Percentiles rank a stretch among this genome's conserved stretches.
Conservation (phyloP, 1,140 invertebrate species). For the Conus ventricosus region DNA sequence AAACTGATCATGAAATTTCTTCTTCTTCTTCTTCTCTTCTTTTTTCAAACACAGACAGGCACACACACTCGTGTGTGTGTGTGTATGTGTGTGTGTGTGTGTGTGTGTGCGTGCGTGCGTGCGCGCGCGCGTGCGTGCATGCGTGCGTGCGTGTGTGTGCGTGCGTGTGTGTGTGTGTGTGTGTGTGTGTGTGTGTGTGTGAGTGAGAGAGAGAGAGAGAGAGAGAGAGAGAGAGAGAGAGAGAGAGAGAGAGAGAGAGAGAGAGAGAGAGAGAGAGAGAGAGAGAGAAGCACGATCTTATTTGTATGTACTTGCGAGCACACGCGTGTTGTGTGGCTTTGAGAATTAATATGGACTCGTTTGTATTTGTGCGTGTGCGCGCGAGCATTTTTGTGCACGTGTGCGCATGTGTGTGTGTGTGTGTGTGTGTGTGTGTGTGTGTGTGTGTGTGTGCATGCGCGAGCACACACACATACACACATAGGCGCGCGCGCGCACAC, state of each 20-base stretch:
- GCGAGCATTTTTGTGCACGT: too few relatives aligned
- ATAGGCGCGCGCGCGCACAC: not conserved
- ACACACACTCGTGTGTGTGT: not conserved
- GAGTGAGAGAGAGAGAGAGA: too few relatives aligned
- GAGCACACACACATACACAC: not conserved
- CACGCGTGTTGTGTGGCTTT: not conserved
- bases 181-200: too few relatives aligned
- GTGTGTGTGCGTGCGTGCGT: not conserved
- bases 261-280: too few relatives aligned
- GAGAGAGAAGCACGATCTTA: not conserved
- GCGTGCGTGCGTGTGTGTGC: not conserved
- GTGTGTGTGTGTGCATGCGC: not conserved
- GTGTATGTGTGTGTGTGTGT: not conserved
- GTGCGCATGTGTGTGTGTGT: too few relatives aligned
- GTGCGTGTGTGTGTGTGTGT: not conserved
- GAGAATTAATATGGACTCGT: too few relatives aligned
- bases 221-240: too few relatives aligned
- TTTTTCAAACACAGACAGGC: too few relatives aligned
- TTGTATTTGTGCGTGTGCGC: too few relatives aligned
- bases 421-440: not conserved
- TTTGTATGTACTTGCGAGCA: not conserved
- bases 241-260: too few relatives aligned
- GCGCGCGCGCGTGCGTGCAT: not conserved
- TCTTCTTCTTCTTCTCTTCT: too few relatives aligned
- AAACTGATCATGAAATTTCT: too few relatives aligned